Conservation (phyloP, 2,113 vertebrate species). For the Isichthys henryi region DNA sequence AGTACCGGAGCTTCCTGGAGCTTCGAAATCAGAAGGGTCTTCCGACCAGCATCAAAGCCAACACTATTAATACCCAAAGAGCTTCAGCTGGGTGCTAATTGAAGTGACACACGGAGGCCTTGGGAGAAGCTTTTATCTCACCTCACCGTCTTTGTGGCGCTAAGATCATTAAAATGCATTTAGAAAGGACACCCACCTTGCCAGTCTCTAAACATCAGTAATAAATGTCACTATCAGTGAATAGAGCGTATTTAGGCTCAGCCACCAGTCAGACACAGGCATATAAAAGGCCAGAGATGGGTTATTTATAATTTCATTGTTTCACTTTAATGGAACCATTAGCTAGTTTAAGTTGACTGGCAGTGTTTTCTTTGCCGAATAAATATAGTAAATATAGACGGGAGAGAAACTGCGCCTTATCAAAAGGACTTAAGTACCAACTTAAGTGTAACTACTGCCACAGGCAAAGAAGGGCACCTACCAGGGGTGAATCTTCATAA, state of each 20-base stretch:
- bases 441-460: not conserved
- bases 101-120: conserved; percentile 22
- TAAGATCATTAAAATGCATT: conserved; percentile 34
- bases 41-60: conserved; percentile 32
- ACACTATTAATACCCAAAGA: conserved; percentile 30
- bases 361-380: not conserved
- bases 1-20: conserved; percentile 14
- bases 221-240: conserved; percentile 27
- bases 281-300: not conserved
- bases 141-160: conserved; percentile 13
- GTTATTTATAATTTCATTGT: not conserved
- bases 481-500: conserved; percentile 93
- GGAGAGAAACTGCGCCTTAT: not conserved
- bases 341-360: not conserved
- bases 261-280: not conserved
- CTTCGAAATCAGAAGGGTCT: conserved; percentile 25
- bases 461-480: conserved; percentile 47
- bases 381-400: not conserved
- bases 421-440: not conserved
- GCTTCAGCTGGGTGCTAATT: conserved; percentile 30
- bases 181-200: conserved; percentile 20
- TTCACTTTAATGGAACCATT: not conserved
- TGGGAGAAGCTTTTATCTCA: conserved; percentile 26
- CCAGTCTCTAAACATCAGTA: conserved; percentile 15
- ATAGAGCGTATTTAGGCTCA: not conserved